phyloP scores from a whole-genome alignment of 2,797 vertebrate species.

The Sebastes paucispinis region DNA sequence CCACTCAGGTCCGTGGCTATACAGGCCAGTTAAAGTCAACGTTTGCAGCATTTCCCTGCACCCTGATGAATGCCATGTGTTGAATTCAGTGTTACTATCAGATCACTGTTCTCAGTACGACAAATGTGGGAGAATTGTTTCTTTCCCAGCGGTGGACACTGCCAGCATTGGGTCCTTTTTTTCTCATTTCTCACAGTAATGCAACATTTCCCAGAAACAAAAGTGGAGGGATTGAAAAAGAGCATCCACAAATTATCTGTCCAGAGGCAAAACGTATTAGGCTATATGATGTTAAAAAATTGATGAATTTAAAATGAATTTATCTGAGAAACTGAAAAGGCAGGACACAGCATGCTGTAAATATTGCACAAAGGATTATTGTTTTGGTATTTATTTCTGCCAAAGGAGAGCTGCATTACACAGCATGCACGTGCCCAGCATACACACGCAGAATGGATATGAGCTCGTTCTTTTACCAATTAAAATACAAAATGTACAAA shows the following conservation, averaged over 20 bases:
- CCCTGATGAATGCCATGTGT: background rate
- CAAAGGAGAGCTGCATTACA: background rate
- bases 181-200: constrained; percentile 27
- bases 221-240: constrained; percentile 17
- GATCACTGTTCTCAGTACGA: constrained; percentile 13
- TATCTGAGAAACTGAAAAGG: constrained; percentile 3
- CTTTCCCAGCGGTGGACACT: background rate
- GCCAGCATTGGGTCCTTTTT: background rate
- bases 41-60: background rate
- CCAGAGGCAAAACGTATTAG: background rate
- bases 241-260: constrained; percentile 15
- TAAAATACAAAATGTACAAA: background rate
- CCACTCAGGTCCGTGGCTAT: background rate
- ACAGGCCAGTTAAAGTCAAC: background rate
- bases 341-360: constrained; percentile 5
- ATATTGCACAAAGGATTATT: constrained; percentile 17
- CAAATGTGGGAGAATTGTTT: constrained; percentile 7
- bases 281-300: constrained; percentile 16
- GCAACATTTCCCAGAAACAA: constrained; percentile 13
- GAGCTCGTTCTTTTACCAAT: background rate
- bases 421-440: background rate
- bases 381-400: constrained; percentile 16
- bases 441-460: background rate
- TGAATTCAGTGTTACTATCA: constrained; percentile 2
- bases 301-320: constrained; percentile 17